Base-by-base conservation (phyloP, 2,888 invertebrate species). In the Dynastes grantii region DNA sequence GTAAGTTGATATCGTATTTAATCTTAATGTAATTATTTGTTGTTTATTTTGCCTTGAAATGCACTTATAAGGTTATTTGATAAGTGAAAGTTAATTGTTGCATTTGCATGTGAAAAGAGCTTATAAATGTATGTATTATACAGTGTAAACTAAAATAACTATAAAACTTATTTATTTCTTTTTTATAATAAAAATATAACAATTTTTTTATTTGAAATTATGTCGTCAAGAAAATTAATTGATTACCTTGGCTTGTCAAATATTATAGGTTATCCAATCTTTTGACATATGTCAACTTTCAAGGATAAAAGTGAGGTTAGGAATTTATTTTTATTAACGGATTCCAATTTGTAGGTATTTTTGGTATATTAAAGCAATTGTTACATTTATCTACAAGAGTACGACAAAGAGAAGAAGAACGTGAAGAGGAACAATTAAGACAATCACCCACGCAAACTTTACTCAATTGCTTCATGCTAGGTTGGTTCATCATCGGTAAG, bases 401-500 rank as follows among this genome's bases (percentile, higher is more conserved):
- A 16, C 87, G 90, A 76, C 90, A 90, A 82, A 88, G 89, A 22
- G 90, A 90, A 81, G 90, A 91, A 81, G 91, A 91, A 83, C 88
- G 90, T 77, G 91, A 90, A 80, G 90, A 90, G 81, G 91, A 91
- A 84, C 89, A 90, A 83, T 86, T 91, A 80, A 85, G 90, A 79
- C 91, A 91, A 83, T 90, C 90, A 27, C 91, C 91, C 2, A 91
- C 90, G 13, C 91, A 91, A 84, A 91, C 90, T 2, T 84, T 92
- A 78, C 88, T 92, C 49, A 92, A 92, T 86, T 92, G 92, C 85
- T 93, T 94, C 85, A 91, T 93, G 88, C 87, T 93, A 64, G 92
- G 92, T 61, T 94, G 93, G 93, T 93, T 94, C 83, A 92, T 94
- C 82, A 91, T 93, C 80, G 94, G 94, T 92, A 86, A 88, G 88